Conservation (phyloP, 1,140 invertebrate species). For the Temnothorax curvispinosus region DNA sequence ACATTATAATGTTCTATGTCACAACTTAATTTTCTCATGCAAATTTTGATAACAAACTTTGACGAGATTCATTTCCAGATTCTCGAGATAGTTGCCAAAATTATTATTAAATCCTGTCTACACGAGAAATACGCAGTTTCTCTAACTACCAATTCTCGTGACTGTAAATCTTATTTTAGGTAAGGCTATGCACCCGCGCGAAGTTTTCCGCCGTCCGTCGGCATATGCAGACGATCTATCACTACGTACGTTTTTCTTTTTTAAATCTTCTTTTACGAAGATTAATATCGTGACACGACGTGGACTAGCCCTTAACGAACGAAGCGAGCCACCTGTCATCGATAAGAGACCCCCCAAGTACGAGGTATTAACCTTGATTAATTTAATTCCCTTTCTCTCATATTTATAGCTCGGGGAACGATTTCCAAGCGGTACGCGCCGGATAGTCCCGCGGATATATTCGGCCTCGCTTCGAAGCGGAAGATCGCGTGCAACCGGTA, state of each 20-base stretch:
- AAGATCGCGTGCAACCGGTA: conserved; percentile 77
- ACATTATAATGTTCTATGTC: background rate
- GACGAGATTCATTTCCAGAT: conserved; percentile 50
- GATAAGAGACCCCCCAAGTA: conserved; percentile 16
- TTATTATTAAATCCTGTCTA: conserved; percentile 62
- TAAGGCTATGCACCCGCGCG: conserved; percentile 7
- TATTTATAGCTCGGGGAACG: conserved; percentile 47
- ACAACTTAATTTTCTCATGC: background rate
- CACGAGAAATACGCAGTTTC: conserved; percentile 13
- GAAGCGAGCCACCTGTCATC: conserved; percentile 18
- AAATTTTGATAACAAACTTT: conserved; percentile 7
- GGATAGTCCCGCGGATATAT: conserved; percentile 41
- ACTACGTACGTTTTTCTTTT: background rate
- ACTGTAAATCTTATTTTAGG: conserved; percentile 50
- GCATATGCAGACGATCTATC: background rate
- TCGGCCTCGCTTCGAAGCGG: conserved; percentile 70
- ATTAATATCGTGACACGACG: background rate
- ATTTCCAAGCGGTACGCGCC: conserved; percentile 47
- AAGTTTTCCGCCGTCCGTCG: background rate
- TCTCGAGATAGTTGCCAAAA: conserved; percentile 45
- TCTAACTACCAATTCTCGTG: conserved; percentile 6
- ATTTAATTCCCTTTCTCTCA: conserved; percentile 13
- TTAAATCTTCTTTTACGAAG: background rate
- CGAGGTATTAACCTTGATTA: conserved; percentile 53
- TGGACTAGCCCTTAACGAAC: background rate